These are phyloP conservation scores for Teleiodes luculella DNA, from an alignment of 2,888 invertebrate species.

Conservation along the genomic window DNA sequence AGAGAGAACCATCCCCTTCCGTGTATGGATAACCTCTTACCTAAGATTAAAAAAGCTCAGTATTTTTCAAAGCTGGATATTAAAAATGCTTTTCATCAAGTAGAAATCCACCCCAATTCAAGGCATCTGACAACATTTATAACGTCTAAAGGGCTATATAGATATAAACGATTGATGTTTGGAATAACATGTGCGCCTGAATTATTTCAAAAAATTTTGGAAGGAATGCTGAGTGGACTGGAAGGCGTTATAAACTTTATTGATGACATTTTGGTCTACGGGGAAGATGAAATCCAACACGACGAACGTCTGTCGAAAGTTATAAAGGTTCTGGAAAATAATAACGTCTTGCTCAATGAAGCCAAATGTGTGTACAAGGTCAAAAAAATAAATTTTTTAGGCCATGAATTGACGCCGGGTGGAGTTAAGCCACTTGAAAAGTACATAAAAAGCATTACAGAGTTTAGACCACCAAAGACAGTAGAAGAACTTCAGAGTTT, in stretches of 20 bases:
- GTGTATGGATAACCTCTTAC: slow-evolving; percentile 16
- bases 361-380: slow-evolving; percentile 2
- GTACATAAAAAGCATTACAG: background rate
- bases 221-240: slow-evolving; percentile 35
- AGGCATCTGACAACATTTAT: slow-evolving; percentile 46
- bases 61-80: slow-evolving; percentile 38
- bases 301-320: slow-evolving; percentile 28
- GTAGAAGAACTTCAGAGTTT: slow-evolving; percentile 10
- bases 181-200: slow-evolving; percentile 46
- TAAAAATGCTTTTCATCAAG: slow-evolving; percentile 45
- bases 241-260: slow-evolving; percentile 37
- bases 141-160: slow-evolving; percentile 39
- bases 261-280: slow-evolving; percentile 22
- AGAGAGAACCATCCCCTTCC: slow-evolving; percentile 27
- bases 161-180: slow-evolving; percentile 37
- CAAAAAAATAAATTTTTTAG: slow-evolving; percentile 1
- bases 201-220: too few relatives aligned
- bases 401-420: too few relatives aligned
- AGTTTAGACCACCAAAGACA: background rate
- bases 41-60: slow-evolving; percentile 24
- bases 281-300: slow-evolving; percentile 24
- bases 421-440: background rate
- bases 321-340: background rate
- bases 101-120: too few relatives aligned
- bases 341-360: slow-evolving; percentile 6